phyloP scores from a whole-genome alignment of 1,140 invertebrate genomes.

The Trachelipus rathkii region DNA sequence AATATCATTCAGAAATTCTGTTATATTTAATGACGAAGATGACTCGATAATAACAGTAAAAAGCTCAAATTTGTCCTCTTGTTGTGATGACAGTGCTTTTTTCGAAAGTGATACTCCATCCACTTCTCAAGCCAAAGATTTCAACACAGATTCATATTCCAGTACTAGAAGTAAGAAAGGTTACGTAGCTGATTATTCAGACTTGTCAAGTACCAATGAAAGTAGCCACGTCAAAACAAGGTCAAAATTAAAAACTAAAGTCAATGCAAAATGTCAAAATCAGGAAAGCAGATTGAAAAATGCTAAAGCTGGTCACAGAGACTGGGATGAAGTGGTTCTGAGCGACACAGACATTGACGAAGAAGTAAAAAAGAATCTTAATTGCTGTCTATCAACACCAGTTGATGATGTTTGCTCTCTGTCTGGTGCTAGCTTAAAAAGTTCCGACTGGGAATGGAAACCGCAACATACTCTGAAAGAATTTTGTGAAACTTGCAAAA shows the following conservation, averaged over 20 bases:
- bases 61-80: not conserved
- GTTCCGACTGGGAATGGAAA: not conserved
- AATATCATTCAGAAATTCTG: not conserved
- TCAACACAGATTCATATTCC: not conserved
- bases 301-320: not conserved
- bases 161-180: not conserved
- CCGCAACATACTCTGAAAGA: not conserved
- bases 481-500: not conserved
- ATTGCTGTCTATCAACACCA: not conserved
- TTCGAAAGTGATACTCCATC: not conserved
- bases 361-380: not conserved
- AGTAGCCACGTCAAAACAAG: not conserved
- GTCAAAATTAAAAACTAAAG: not conserved
- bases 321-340: not conserved
- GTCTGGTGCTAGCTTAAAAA: not conserved
- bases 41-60: not conserved
- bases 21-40: not conserved
- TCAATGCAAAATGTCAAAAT: not conserved
- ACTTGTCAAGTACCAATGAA: not conserved
- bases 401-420: not conserved
- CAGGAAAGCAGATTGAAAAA: not conserved
- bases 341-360: not conserved
- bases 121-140: not conserved
- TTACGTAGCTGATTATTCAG: not conserved
- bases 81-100: not conserved